phyloP scores from a whole-genome alignment of 1,140 invertebrate species.

The Eumaeus atala region DNA sequence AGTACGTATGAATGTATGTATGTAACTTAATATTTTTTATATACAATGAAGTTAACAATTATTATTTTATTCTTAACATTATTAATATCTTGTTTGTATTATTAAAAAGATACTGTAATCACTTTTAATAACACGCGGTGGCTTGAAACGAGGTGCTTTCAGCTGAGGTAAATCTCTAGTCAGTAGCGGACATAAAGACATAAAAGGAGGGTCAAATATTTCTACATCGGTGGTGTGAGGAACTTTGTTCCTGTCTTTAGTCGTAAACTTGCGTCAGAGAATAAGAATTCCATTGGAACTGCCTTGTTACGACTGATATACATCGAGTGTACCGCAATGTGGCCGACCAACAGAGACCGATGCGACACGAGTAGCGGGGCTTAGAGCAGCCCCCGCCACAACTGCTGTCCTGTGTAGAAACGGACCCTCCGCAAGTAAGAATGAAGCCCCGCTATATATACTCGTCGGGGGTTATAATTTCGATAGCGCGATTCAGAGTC shows the following conservation, averaged over 20 bases:
- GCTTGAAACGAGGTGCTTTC: too few species aligned
- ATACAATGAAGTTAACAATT: too few species aligned
- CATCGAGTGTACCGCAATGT: constrained; percentile 6
- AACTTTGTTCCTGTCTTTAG: constrained; percentile 10
- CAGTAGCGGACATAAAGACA: neutral
- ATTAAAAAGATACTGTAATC: too few species aligned
- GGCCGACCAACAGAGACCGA: constrained; percentile 11
- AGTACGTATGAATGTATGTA: too few species aligned
- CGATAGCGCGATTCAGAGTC: constrained; percentile 27
- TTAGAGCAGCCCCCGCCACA: constrained; percentile 20
- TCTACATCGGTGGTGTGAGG: constrained; percentile 33
- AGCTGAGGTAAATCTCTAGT: too few species aligned
- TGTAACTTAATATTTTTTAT: too few species aligned
- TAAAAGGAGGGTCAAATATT: constrained; percentile 30
- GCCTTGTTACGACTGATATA: constrained; percentile 6
- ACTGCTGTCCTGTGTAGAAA: constrained; percentile 30
- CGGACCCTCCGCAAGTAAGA: constrained; percentile 18
- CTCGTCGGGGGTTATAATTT: constrained; percentile 24
- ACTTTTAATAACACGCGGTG: too few species aligned
- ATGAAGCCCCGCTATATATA: constrained; percentile 22
- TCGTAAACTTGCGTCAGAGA: neutral
- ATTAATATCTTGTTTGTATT: too few species aligned
- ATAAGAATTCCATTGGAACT: constrained; percentile 4
- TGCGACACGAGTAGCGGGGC: constrained; percentile 13
- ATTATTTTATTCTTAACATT: too few species aligned